Evolutionary conservation across 1,140 invertebrate species (phyloP).

Genomic region (Nautilus pompilius): DNA sequence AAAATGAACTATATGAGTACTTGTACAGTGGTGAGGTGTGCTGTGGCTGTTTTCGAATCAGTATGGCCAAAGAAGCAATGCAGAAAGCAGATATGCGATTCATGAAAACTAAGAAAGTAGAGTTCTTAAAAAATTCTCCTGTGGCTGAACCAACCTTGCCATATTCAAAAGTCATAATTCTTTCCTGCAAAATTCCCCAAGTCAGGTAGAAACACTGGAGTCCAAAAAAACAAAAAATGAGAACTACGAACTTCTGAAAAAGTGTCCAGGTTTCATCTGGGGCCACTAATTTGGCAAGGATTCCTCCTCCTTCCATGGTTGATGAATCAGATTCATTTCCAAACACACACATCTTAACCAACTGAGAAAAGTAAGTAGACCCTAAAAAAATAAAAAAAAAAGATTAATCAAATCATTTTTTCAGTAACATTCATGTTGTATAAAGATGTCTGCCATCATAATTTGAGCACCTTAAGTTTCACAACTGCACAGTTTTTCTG

Average conservation of each 20-base stretch:
- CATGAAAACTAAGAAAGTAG: constrained; percentile 92
- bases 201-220: constrained; percentile 87
- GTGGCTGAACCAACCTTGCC: constrained; percentile 20
- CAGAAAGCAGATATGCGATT: constrained; percentile 84
- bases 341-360: constrained; percentile 63
- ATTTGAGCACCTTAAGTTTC: too few relatives aligned
- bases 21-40: constrained; percentile 87
- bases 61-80: constrained; percentile 66
- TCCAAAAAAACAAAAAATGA: constrained; percentile 80
- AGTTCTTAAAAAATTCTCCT: constrained; percentile 75
- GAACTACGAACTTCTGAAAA: constrained; percentile 20
- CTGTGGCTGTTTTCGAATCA: constrained; percentile 63
- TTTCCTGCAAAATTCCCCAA: constrained; percentile 88
- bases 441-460: too few relatives aligned
- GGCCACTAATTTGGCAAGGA: constrained; percentile 5
- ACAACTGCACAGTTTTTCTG: too few relatives aligned
- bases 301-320: constrained; percentile 28
- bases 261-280: constrained; percentile 15
- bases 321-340: constrained; percentile 54
- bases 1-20: constrained; percentile 94
- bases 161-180: constrained; percentile 71
- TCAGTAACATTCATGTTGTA: too few relatives aligned
- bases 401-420: too few relatives aligned
- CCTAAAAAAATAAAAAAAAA: constrained; percentile 22
- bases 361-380: constrained; percentile 32